A percentile compares a stretch with the other conserved stretches of the same genome.
phyloP scores from a whole-genome alignment of 2,113 vertebrate species.

The Oncorhynchus gorbuscha region DNA sequence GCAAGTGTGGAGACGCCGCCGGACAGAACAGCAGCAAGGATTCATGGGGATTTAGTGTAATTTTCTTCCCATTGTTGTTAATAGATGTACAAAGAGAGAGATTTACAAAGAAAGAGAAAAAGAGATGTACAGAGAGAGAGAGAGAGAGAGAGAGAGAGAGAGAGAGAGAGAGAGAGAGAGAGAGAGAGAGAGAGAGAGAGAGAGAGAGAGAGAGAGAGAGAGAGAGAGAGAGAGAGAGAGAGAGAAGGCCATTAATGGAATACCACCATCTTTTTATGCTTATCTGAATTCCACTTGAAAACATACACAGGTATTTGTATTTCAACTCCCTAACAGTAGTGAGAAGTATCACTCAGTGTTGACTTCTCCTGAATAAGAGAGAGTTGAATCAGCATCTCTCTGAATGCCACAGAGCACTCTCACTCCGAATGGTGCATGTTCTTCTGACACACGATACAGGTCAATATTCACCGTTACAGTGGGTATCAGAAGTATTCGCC shows the following conservation, averaged over 20 bases:
- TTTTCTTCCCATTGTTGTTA: background rate
- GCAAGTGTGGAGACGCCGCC: slow-evolving; percentile 50
- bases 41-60: slow-evolving; percentile 19
- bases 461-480: slow-evolving; percentile 24
- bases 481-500: too few species aligned
- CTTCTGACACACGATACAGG: slow-evolving; percentile 15
- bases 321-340: background rate
- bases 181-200: background rate
- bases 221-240: background rate
- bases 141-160: too few species aligned
- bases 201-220: background rate
- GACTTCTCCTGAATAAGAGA: background rate
- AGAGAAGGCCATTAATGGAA: background rate
- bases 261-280: slow-evolving; percentile 31
- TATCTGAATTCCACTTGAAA: slow-evolving; percentile 21
- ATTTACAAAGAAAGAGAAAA: too few species aligned
- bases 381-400: background rate
- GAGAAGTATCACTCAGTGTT: background rate
- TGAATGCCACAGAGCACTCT: slow-evolving; percentile 9
- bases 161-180: too few species aligned
- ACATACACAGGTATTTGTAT: background rate
- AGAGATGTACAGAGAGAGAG: too few species aligned
- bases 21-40: slow-evolving; percentile 13
- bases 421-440: slow-evolving; percentile 19
- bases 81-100: background rate